Conservation (phyloP, 2,888 invertebrate species). For the Drosophila rubida region DNA sequence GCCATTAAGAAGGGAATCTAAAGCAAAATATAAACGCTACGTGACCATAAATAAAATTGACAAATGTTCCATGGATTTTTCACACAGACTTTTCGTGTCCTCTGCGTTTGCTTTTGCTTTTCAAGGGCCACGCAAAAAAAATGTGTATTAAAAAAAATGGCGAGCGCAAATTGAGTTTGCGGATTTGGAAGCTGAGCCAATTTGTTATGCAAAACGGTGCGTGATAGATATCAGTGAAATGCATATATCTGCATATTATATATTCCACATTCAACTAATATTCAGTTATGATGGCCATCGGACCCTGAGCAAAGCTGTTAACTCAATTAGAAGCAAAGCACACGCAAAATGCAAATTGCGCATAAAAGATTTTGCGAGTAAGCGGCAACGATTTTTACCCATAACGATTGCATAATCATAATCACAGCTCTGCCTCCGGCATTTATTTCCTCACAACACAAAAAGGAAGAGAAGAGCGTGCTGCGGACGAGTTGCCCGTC, state of each 20-base stretch:
- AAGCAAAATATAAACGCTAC: conserved; percentile 65
- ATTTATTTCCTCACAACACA: not conserved
- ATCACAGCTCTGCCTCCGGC: conserved; percentile 46
- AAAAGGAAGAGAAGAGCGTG: not conserved
- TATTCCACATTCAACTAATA: conserved; percentile 28
- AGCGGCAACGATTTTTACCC: conserved; percentile 43
- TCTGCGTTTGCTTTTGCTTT: conserved; percentile 9
- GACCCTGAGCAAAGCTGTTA: conserved; percentile 51
- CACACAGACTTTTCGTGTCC: conserved; percentile 15
- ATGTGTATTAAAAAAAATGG: conserved; percentile 3
- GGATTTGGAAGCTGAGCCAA: conserved; percentile 41
- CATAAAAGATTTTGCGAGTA: conserved; percentile 27
- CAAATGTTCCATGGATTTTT: conserved; percentile 56
- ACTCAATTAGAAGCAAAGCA: conserved; percentile 63
- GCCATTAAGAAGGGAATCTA: conserved; percentile 63
- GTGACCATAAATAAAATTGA: conserved; percentile 79
- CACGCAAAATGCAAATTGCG: conserved; percentile 49
- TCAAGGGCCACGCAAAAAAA: conserved; percentile 12
- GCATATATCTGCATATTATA: conserved; percentile 14
- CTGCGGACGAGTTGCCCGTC: conserved; percentile 26
- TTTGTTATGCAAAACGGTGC: conserved; percentile 69
- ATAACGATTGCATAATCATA: conserved; percentile 72
- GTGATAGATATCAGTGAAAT: conserved; percentile 43
- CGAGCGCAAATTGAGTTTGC: conserved; percentile 66
- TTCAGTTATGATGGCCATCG: conserved; percentile 37